phyloP scores from a whole-genome alignment of 2,797 vertebrate species.

The Sebastes oblongus region DNA sequence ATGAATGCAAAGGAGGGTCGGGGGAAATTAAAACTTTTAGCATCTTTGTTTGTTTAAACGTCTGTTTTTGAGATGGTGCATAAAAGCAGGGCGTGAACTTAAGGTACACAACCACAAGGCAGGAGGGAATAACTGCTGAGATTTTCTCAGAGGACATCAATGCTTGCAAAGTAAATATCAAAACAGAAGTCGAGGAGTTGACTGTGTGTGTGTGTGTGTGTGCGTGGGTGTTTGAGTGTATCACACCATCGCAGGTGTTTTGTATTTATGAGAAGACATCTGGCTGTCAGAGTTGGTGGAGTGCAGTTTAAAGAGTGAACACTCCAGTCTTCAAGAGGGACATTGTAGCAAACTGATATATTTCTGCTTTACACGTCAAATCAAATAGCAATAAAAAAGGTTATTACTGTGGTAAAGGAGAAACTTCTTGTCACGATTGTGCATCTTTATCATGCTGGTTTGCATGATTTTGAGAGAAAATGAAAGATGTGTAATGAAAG shows the following conservation, averaged over 20 bases:
- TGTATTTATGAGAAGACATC: constrained; percentile 33
- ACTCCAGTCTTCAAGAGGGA: not conserved
- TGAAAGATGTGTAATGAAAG: constrained; percentile 4
- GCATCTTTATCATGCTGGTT: not conserved
- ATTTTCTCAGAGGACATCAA: constrained; percentile 28
- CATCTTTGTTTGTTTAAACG: not conserved
- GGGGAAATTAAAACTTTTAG: constrained; percentile 54
- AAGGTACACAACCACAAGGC: not conserved
- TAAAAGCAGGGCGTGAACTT: not conserved
- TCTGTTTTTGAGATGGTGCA: not conserved
- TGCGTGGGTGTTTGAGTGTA: not conserved
- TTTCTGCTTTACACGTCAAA: not conserved
- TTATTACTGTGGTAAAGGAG: not conserved
- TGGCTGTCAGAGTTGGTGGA: constrained; percentile 22
- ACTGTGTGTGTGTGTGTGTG: not conserved
- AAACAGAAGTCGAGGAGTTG: constrained; percentile 11
- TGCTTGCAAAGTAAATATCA: constrained; percentile 33
- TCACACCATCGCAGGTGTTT: constrained; percentile 42
- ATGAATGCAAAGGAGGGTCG: constrained; percentile 20
- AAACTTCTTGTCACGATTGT: not conserved
- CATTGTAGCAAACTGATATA: not conserved
- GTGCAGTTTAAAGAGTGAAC: not conserved
- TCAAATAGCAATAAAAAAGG: not conserved
- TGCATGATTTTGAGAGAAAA: not conserved
- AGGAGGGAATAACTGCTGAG: not conserved